Percentiles rank a stretch among this genome's conserved stretches.
These are phyloP conservation scores for Penaeus vannamei DNA, from an alignment of 1,140 invertebrate genomes.

Conservation along the genomic window DNA sequence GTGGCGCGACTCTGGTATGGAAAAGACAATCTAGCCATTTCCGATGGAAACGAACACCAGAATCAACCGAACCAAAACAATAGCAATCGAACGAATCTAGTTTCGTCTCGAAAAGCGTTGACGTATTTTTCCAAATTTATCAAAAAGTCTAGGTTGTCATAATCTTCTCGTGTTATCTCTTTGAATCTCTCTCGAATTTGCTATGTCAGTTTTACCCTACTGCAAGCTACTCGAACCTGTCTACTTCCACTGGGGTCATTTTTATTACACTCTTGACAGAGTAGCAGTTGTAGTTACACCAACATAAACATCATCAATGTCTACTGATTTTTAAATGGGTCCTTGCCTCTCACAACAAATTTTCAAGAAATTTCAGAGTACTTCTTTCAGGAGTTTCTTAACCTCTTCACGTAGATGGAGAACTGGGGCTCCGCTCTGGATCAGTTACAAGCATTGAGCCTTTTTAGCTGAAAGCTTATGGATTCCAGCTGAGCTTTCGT, in stretches of 20 bases:
- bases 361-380: conserved; percentile 49
- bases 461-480: conserved; percentile 43
- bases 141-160: conserved; percentile 26
- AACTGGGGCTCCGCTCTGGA: conserved; percentile 40
- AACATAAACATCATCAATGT: conserved; percentile 48
- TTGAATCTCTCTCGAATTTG: conserved; percentile 39
- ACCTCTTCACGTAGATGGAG: conserved; percentile 41
- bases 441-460: conserved; percentile 45
- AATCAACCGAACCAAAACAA: no score
- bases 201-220: conserved; percentile 21
- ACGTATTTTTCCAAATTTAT: no score
- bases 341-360: conserved; percentile 29
- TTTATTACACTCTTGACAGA: neutral
- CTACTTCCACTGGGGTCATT: conserved; percentile 3
- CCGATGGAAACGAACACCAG: no score
- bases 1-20: no score
- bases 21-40: no score
- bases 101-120: no score
- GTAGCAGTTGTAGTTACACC: conserved; percentile 29
- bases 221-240: conserved; percentile 32
- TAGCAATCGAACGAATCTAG: no score
- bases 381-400: conserved; percentile 52
- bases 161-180: conserved; percentile 31
- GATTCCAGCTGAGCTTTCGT: conserved; percentile 48
- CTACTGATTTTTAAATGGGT: conserved; percentile 20